A percentile compares a stretch with the other conserved stretches of the same genome.
phyloP scores from a whole-genome alignment of 1,140 invertebrate species.

The Eciton burchellii region DNA sequence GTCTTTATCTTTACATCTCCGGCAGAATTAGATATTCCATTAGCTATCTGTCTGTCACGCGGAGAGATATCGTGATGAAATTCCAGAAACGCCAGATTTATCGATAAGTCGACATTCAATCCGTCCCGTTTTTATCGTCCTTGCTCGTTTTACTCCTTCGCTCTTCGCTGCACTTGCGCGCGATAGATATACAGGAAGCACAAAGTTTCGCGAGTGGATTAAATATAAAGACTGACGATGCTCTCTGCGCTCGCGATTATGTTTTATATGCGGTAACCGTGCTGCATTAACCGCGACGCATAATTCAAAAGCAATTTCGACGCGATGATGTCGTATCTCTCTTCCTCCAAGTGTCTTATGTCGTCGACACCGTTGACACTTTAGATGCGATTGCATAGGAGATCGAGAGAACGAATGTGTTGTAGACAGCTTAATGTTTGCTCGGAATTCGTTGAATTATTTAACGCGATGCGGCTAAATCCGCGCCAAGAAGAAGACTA shows the following conservation, averaged over 20 bases:
- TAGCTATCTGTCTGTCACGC: constrained; percentile 35
- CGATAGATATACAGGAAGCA: not conserved
- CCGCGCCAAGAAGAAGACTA: not conserved
- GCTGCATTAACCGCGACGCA: constrained; percentile 60
- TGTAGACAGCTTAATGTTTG: constrained; percentile 53
- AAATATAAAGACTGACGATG: constrained; percentile 44
- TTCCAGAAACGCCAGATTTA: constrained; percentile 62
- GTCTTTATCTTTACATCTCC: constrained; percentile 42
- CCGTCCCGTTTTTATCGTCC: not conserved
- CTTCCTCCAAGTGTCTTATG: not conserved
- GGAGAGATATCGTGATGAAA: constrained; percentile 55
- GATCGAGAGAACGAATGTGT: constrained; percentile 50
- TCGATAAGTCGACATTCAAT: constrained; percentile 50
- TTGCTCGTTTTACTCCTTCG: not conserved
- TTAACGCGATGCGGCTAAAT: constrained; percentile 31
- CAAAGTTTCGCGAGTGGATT: constrained; percentile 18
- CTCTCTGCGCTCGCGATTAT: constrained; percentile 59
- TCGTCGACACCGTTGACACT: constrained; percentile 7
- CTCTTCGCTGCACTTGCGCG: not conserved
- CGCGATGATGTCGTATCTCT: constrained; percentile 40
- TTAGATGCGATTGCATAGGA: constrained; percentile 31
- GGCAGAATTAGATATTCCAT: constrained; percentile 66
- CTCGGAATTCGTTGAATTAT: constrained; percentile 50
- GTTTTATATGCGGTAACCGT: constrained; percentile 67
- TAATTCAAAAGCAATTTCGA: constrained; percentile 73